Base-by-base conservation (phyloP, 64 coral and sea anemone species). In the Trachythela sp. region DNA sequence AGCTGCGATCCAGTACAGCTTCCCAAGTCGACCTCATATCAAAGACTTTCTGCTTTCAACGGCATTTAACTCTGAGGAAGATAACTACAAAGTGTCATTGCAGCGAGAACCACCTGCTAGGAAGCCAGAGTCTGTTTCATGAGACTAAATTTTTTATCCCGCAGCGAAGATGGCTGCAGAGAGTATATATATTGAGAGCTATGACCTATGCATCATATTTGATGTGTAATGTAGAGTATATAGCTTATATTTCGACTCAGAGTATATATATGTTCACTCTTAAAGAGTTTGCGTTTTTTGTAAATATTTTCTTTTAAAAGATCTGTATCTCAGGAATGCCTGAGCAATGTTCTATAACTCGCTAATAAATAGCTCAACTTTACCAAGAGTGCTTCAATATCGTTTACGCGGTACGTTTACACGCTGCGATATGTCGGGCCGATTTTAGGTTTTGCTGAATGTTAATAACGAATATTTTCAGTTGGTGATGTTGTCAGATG, bases 1-100 rank as follows among this genome's bases (percentile, higher is more conserved):
- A 9, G 75, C 75, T 80, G 75, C 75, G 15, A 80, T 80, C 37
- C 75, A 80, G 34, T 80, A 80, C 18, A 80, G 31, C 75, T 80
- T 80, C 75, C 37, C 15, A 6, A 80, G 75, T 80, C 75, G 75
- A 37, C 13, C 32, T 80, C 10, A 6, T 20, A 18, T 36, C 75
- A 80, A 36, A 80, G 33, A 80, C 15, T 80, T 80, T 39, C 34
- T 80, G 13, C 30, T 80, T 34, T 80, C 75, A 80, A 80, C 75
- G 8, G 27, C 75, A 29, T 80, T 80, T 30, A 80, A 80, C 32
- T 38, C 75, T 20, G 75, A 80, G 20, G 75, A 80, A 37, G 13
- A 38, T 9, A 80, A 80, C 37, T 80, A 80, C 75, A 80, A 80
- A 80, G 1, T 80, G 30, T 80, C 75, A 13, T 17, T 80, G 75